Base-by-base conservation (phyloP, 2,113 vertebrate species). In the Periophthalmus modestus region DNA sequence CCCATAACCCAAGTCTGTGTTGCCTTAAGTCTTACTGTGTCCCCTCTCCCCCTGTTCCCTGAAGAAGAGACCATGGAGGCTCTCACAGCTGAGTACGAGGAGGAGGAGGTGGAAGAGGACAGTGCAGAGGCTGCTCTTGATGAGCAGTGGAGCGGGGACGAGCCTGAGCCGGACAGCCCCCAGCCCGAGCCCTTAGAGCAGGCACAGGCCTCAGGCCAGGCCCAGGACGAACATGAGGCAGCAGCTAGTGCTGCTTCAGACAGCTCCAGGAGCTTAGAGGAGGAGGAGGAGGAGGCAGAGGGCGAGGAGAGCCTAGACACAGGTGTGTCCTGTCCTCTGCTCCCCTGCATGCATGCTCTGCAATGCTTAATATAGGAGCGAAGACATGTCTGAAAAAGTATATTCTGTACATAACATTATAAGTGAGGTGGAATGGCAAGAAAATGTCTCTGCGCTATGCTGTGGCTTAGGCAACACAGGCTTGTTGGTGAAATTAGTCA, bases 21-120 rank as follows among this genome's bases (percentile, higher is more conserved):
- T 96, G 93, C 94, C 91, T 94, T 85, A 96, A 94, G 93, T 97
- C 92, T 94, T 96, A 93, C 95, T 94, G 94, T 95, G 84, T 96
- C 84, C 80, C 93, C 94, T 96, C 92, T 97, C 95, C 95, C 94
- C 93, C 80, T 91, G 92, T 95, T 89, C 91, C 52, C 89, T 77
- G 93, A 95, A 95, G 95, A 96, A 94, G 95, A 96, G 94, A 93
- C 91, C 73, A 90, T 96, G 95, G 94, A 96, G 93, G 93, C 94
- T 93, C 92, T 94, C 91, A 92, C 91, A 86, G 92, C 46, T 63
- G 87, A 94, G 88, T 90, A 95, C 89, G 93, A 95, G 94, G 91
- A 92, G 75, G 94, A 94, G 89, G 90, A 92, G 90, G 95, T 85
- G 82, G 89, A 82, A 0, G 94, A 94, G 87, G 90, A 92, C 89